phyloP scores from a whole-genome alignment of 1,140 invertebrate genomes.

The Thrips palmi region DNA sequence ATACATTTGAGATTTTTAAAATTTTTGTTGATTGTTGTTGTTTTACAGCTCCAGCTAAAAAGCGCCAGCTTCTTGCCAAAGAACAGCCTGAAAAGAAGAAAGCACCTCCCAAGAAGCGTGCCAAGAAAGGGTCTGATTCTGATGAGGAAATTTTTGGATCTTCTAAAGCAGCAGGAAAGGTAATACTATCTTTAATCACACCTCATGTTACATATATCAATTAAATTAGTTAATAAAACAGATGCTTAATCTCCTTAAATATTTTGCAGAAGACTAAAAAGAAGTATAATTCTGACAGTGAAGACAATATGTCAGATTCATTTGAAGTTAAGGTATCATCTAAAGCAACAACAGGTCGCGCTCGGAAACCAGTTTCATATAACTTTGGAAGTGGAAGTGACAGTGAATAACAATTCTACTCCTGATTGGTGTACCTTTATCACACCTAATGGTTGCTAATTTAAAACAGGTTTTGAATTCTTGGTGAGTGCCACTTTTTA shows the following conservation, averaged over 20 bases:
- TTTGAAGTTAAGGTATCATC: not conserved
- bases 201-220: not conserved
- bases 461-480: too few relatives aligned
- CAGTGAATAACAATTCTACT: too few relatives aligned
- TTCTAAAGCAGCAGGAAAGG: not conserved
- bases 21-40: not conserved
- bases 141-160: conserved; percentile 4
- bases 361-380: conserved; percentile 10
- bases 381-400: too few relatives aligned
- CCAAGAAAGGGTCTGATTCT: conserved; percentile 5
- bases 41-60: conserved; percentile 7
- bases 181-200: not conserved
- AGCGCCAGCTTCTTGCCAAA: too few relatives aligned
- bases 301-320: not conserved
- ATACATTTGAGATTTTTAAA: not conserved
- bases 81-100: conserved; percentile 9
- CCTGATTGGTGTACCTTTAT: too few relatives aligned
- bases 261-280: conserved; percentile 9
- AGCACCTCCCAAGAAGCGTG: conserved; percentile 6
- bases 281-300: conserved; percentile 6
- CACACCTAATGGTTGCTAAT: too few relatives aligned
- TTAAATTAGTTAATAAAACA: not conserved
- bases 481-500: too few relatives aligned
- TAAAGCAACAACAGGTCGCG: conserved; percentile 3
- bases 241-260: not conserved